These are phyloP conservation scores for Drosophila merina DNA, from an alignment of 2,888 invertebrate species.

Conservation along the genomic window DNA sequence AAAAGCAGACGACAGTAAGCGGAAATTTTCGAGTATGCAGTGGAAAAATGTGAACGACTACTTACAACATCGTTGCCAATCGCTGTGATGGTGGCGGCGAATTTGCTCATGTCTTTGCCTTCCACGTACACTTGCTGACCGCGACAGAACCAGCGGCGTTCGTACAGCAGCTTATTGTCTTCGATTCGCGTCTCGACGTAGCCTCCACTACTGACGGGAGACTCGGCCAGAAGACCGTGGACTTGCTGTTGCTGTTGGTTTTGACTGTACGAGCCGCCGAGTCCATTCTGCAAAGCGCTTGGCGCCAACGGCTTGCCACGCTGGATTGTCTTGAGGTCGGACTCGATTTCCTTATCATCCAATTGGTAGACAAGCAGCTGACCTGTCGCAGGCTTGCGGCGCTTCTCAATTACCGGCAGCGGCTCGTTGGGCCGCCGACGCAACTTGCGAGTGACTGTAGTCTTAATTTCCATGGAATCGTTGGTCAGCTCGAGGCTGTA, in stretches of 20 bases:
- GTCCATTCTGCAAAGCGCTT: conserved; percentile 84
- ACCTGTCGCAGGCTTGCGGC: conserved; percentile 92
- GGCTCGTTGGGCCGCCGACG: conserved; percentile 97
- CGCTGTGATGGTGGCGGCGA: conserved; percentile 94
- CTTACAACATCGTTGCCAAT: conserved; percentile 95
- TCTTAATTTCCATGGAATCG: conserved; percentile 95
- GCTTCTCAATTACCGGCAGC: conserved; percentile 93
- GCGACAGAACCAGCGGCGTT: conserved; percentile 97
- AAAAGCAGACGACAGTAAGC: conserved; percentile 71
- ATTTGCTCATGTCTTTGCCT: conserved; percentile 92
- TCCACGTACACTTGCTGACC: conserved; percentile 97
- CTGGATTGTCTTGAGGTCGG: conserved; percentile 92
- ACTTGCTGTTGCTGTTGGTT: conserved; percentile 60
- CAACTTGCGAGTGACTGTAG: conserved; percentile 96
- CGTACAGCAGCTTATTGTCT: conserved; percentile 96
- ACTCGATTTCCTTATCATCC: conserved; percentile 95
- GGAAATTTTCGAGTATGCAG: no score
- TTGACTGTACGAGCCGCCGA: conserved; percentile 66
- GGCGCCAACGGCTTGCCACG: conserved; percentile 86
- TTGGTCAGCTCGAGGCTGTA: conserved; percentile 95
- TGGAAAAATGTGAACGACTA: conserved; percentile 3
- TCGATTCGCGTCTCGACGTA: conserved; percentile 94
- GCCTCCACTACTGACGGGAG: conserved; percentile 83
- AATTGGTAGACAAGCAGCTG: conserved; percentile 94
- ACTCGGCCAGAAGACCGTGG: conserved; percentile 76